A percentile compares a stretch with the other conserved stretches of the same genome.
Evolutionary conservation across 2,888 invertebrate genomes (phyloP).

Genomic region (Microctonus aethiopoides): DNA sequence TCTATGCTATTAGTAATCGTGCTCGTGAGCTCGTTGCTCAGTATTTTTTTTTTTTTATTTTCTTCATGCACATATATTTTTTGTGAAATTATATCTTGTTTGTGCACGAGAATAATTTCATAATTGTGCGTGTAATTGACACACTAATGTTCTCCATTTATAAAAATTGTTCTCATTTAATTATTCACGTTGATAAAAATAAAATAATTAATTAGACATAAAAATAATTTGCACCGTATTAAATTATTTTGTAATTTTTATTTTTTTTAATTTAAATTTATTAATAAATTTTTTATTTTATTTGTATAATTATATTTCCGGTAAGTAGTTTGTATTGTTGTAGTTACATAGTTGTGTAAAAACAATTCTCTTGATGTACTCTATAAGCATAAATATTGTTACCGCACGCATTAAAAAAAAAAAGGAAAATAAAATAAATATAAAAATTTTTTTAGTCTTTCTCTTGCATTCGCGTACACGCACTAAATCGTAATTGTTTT

Average conservation of each 20-base stretch:
- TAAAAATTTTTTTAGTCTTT: constrained; percentile 24
- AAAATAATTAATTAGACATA: background rate
- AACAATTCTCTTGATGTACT: background rate
- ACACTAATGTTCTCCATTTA: background rate
- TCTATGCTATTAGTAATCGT: background rate
- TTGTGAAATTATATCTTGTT: background rate
- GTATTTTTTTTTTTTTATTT: background rate
- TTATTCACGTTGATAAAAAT: background rate
- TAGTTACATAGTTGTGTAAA: background rate
- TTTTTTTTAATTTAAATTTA: background rate
- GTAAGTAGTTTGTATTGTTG: background rate
- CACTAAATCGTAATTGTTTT: constrained; percentile 53
- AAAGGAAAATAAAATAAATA: background rate
- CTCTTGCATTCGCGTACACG: constrained; percentile 22
- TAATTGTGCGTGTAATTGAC: background rate
- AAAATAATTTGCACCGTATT: constrained; percentile 1
- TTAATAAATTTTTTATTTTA: no score
- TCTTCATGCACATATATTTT: background rate
- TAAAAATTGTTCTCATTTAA: background rate
- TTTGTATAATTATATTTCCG: background rate
- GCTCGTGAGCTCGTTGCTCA: no score
- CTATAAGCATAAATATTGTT: background rate
- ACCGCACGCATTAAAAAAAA: background rate
- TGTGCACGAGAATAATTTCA: constrained; percentile 10
- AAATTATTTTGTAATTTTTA: background rate